Base-by-base conservation (phyloP, 2,113 vertebrate genomes). In the Colaptes auratus region DNA sequence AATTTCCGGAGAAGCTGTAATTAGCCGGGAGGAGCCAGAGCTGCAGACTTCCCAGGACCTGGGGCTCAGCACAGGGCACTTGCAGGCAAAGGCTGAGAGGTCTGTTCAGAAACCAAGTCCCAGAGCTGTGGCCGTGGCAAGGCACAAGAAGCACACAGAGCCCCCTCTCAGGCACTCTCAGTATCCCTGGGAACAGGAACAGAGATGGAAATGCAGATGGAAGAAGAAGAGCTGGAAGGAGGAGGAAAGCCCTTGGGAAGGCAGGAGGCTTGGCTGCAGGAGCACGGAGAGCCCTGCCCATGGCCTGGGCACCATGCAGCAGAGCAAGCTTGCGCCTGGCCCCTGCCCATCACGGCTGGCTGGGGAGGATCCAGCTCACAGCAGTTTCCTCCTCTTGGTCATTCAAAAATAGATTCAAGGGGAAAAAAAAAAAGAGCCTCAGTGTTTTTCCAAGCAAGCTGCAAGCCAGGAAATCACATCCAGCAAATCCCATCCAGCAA, bases 401-500 rank as follows among this genome's bases (percentile, higher is more conserved):
- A 91, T 81, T 89, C 92, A 86, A 90, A 96, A 95, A 92, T 44
- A 94, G 88, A 92, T n/a, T 52, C 42, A 39, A 92, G 67, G 12
- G 35, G 72, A 52, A 93, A n/a, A 82, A 52, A 46, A 75, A 80
- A 58, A 94, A 85, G 42, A 0, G 0, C 55, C 79, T 77, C 89
- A 31, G 91, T 94, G 88, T 85, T 96, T 95, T 96, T 78, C 88
- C 89, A 92, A 91, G 84, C 30, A 28, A 2, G 0, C 7, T 65
- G 50, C 82, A 67, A 91, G 95, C 78, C 96, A 94, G 88, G 65
- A 80, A 92, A 89, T n/a, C 5, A 1, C 71, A 82, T 70, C 93
- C 87, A 93, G 50, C 76, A 23, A 78, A 91, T 25, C 5, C 0
- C 70, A 79, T 63, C 93, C 87, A 93, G 52, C 76, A 20, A 79